Evolutionary conservation across 2,888 invertebrate species (phyloP).

Genomic region (Scaptomyza flava): DNA sequence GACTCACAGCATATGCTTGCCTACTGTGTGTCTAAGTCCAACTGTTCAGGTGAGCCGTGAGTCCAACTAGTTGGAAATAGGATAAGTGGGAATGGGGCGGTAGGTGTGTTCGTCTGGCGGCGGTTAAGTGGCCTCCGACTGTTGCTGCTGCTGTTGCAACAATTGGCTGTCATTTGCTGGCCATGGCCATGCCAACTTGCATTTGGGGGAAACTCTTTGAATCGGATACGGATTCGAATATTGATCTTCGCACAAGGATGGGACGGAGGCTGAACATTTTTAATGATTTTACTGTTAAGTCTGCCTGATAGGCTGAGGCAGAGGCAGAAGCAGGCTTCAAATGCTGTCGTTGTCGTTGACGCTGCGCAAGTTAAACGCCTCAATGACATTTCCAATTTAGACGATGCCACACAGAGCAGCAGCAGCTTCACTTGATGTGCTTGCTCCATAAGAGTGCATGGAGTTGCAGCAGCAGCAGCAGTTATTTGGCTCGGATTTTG

Average conservation of each 20-base stretch:
- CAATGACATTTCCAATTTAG: slow-evolving; percentile 79
- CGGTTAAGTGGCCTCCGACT: slow-evolving; percentile 64
- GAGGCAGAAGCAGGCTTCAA: slow-evolving; percentile 25
- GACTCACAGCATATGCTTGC: slow-evolving; percentile 6
- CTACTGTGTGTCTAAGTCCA: slow-evolving; percentile 37
- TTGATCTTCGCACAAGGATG: slow-evolving; percentile 5
- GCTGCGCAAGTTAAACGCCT: slow-evolving; percentile 72
- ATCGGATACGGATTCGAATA: slow-evolving; percentile 35
- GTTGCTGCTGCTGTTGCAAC: slow-evolving; percentile 70
- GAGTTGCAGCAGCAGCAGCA: slow-evolving; percentile 10
- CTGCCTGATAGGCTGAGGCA: slow-evolving; percentile 24
- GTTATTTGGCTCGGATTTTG: slow-evolving; percentile 48
- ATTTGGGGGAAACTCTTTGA: slow-evolving; percentile 7
- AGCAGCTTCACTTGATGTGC: background rate
- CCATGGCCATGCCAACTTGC: slow-evolving; percentile 24
- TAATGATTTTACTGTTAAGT: slow-evolving; percentile 67
- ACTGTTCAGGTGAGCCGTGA: slow-evolving; percentile 26
- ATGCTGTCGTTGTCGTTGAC: slow-evolving; percentile 51
- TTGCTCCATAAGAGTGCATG: slow-evolving; percentile 4
- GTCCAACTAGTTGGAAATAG: background rate
- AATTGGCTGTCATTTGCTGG: slow-evolving; percentile 74
- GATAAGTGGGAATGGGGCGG: background rate
- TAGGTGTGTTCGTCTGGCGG: slow-evolving; percentile 12
- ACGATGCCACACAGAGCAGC: slow-evolving; percentile 40
- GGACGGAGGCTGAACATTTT: slow-evolving; percentile 36